phyloP scores from a whole-genome alignment of 30 jellyfish, hydroid and myxozoan species.

The Rhopilema esculentum region DNA sequence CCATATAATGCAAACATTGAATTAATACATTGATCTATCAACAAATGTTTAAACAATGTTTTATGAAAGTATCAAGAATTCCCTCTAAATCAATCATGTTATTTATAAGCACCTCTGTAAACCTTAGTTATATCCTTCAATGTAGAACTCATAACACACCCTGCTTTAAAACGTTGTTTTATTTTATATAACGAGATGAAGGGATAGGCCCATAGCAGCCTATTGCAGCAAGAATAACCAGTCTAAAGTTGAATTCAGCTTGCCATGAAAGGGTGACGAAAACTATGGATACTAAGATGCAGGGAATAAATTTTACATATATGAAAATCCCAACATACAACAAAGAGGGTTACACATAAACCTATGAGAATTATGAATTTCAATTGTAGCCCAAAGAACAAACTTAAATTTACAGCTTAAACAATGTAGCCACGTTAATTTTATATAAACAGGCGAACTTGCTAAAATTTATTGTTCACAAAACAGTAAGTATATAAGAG shows the following conservation, averaged over 20 bases:
- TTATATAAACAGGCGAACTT: background rate
- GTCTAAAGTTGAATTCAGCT: too few species aligned
- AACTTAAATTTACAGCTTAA: background rate
- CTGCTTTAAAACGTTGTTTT: background rate
- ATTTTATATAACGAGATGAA: background rate
- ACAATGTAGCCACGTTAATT: background rate
- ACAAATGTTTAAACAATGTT: background rate
- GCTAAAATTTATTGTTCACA: background rate
- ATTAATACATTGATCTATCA: background rate
- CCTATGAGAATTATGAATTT: background rate
- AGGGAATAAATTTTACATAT: background rate
- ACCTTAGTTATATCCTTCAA: too few species aligned
- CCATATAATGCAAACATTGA: background rate
- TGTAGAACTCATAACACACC: background rate
- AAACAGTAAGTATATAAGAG: background rate
- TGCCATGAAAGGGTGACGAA: too few species aligned
- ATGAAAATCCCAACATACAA: background rate
- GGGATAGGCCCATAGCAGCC: too few species aligned
- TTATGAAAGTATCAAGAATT: background rate
- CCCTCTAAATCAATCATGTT: too few species aligned
- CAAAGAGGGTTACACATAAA: background rate
- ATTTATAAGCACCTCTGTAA: too few species aligned
- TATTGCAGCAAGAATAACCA: too few species aligned
- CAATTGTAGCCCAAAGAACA: background rate
- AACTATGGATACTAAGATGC: too few species aligned